phyloP scores from a whole-genome alignment of 1,140 invertebrate genomes.

The Drosophila nigrodunni region DNA sequence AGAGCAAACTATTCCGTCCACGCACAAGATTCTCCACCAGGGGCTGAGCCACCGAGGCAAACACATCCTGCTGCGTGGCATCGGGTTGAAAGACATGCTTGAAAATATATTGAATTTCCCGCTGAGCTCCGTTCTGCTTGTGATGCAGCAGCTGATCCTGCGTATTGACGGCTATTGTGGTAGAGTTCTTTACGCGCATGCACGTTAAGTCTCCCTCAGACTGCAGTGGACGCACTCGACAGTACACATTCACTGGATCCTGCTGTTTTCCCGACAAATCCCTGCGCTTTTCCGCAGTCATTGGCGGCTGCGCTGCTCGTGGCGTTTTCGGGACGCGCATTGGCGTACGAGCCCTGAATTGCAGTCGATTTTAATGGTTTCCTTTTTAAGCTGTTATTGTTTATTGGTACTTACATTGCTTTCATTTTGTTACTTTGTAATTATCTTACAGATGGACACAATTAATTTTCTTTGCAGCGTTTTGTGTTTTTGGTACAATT shows the following conservation, averaged over 20 bases:
- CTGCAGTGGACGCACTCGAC: constrained; percentile 91
- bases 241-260: constrained; percentile 93
- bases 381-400: not conserved
- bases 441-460: constrained; percentile 8
- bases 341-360: constrained; percentile 78
- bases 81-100: constrained; percentile 94
- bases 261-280: constrained; percentile 48
- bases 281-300: constrained; percentile 44
- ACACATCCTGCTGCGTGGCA: constrained; percentile 91
- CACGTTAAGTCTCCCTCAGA: constrained; percentile 88
- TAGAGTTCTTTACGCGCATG: constrained; percentile 90
- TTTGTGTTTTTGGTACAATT: constrained; percentile 5
- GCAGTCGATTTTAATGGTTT: not conserved
- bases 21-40: constrained; percentile 92
- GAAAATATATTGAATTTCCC: constrained; percentile 91
- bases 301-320: constrained; percentile 31
- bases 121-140: constrained; percentile 86
- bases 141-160: constrained; percentile 88
- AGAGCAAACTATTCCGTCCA: constrained; percentile 95
- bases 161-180: constrained; percentile 87
- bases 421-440: constrained; percentile 55
- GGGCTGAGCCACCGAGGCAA: constrained; percentile 93
- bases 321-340: constrained; percentile 68
- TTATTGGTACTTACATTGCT: constrained; percentile 56
- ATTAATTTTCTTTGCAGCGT: not conserved